Base-by-base conservation (phyloP, 2,888 invertebrate species). In the Electrophaes corylata region DNA sequence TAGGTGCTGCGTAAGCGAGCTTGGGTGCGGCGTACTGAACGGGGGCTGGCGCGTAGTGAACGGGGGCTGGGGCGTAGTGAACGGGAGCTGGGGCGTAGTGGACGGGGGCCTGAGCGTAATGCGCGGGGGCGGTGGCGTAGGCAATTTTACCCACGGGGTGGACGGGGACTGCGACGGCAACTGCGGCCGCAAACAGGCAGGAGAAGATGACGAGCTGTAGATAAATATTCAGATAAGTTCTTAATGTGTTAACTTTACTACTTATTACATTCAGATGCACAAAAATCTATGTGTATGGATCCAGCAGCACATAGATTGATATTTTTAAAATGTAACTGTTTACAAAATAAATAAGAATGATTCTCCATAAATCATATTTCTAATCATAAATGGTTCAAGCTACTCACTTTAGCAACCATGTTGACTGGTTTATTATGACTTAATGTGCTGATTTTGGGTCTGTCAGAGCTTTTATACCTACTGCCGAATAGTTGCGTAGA, bases 381-480 rank as follows among this genome's bases (percentile, higher is more conserved):
- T 59, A 29, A 12, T 23, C 1, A 23, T 14, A n/a, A 23, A 11
- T 49, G 4, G 35, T 41, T 37, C 41, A 45, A 62, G 56, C 29
- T 67, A 86, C 89, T 89, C 70, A 90, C 89, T 86, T 84, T 84
- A 67, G 83, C 84, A 69, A 80, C 80, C 90, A 90, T 90, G 83
- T 86, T 83, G 84, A 73, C 73, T 75, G 75, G 72, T 72, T 73
- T 76, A 65, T 79, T 72, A 75, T 73, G 71, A 73, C 75, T 73
- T 75, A 86, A 76, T 89, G 84, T 78, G 73, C 66, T 70, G 57
- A 58, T 68, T 70, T 62, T 52, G 23, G 58, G 37, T 47, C 14
- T 29, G 58, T 19, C 66, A 31, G 64, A 76, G 81, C 82, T 86
- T 89, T 81, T 88, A 88, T 89, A 88, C n/a, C n/a, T n/a, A n/a